These are phyloP conservation scores for Cyrtodaria siliqua DNA, from an alignment of 2,888 invertebrate genomes.

Conservation along the genomic window DNA sequence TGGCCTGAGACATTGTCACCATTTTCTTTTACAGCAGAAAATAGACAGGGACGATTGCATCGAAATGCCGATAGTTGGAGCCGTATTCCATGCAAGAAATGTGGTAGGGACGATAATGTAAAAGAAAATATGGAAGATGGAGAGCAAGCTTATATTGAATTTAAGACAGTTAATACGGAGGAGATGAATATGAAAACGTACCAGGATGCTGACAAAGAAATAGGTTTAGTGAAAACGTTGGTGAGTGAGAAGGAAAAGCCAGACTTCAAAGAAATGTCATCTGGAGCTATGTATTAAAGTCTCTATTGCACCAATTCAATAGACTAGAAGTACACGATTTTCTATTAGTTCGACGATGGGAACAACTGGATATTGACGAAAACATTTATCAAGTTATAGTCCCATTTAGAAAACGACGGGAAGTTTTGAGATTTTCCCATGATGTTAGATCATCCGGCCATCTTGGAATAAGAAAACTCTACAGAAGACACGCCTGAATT, in stretches of 20 bases:
- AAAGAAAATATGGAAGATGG: neutral
- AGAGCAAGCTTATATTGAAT: neutral
- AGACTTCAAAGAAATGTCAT: too few species aligned
- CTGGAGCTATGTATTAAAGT: neutral
- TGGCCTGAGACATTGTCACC: slow-evolving; percentile 41
- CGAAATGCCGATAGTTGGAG: slow-evolving; percentile 46
- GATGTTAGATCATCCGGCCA: neutral
- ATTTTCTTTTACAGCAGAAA: slow-evolving; percentile 38
- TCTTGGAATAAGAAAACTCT: slow-evolving; percentile 9
- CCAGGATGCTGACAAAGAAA: neutral
- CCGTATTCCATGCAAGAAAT: slow-evolving; percentile 86
- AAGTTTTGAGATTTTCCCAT: neutral
- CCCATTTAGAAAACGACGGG: neutral
- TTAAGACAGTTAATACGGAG: neutral
- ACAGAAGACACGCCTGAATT: slow-evolving; percentile 5
- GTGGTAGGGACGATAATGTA: slow-evolving; percentile 9
- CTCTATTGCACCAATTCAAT: neutral
- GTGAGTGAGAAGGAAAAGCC: neutral
- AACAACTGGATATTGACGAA: neutral
- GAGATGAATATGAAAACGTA: neutral
- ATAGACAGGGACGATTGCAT: slow-evolving; percentile 31
- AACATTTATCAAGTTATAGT: neutral
- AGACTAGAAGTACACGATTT: neutral
- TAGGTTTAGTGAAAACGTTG: too few species aligned
- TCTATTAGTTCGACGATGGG: neutral